Evolutionary conservation across 2,888 invertebrate genomes (phyloP), one percentile per base, ranked within the genome.

Genomic region (Elegia similella): DNA sequence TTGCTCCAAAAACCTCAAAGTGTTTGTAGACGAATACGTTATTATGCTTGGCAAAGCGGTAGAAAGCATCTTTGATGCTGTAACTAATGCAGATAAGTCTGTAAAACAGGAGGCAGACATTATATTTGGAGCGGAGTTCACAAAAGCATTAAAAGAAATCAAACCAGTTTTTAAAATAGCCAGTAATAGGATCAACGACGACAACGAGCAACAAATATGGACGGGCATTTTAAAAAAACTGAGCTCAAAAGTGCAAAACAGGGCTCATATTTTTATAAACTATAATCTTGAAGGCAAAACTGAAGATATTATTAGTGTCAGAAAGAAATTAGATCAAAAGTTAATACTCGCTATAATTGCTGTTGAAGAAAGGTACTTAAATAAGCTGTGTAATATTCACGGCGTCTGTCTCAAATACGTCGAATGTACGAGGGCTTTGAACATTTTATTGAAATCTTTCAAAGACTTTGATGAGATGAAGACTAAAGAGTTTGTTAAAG

Each of bases 221-320:
- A 68, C 66, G 2, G 73, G 75, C 30, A 34, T 79, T 1, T 59
- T 86, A 0, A 89, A 89, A 62, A 82, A 67, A 65, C 78, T 86
- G 10, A 80, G 77, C 58, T 68, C 75, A 0, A 73, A 69, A 63
- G 82, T 84, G 47, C 83, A 84, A 64, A 74, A 77, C 29, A 68
- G 70, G 32, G 69, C 78, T 1, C 59, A 69, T 0, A 13, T 47
- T 1, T 79, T 76, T 29, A 63, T 76, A 0, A 17, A 61, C 5
- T 71, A 76, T 1, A 69, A 68, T 53, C 29, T 81, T 7, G 70
- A 74, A 42, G 70, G 68, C 0, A 62, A 65, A 15, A 42, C 54
- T 0, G 54, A 65, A 1, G 69, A 76, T 12, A 64, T 67, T 0
- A 43, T 55, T 1, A 66, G 65, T 42, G 61, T 73, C 0, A 75